These are phyloP conservation scores for Volucella inflata DNA, from an alignment of 2,888 invertebrate genomes.

Conservation along the genomic window DNA sequence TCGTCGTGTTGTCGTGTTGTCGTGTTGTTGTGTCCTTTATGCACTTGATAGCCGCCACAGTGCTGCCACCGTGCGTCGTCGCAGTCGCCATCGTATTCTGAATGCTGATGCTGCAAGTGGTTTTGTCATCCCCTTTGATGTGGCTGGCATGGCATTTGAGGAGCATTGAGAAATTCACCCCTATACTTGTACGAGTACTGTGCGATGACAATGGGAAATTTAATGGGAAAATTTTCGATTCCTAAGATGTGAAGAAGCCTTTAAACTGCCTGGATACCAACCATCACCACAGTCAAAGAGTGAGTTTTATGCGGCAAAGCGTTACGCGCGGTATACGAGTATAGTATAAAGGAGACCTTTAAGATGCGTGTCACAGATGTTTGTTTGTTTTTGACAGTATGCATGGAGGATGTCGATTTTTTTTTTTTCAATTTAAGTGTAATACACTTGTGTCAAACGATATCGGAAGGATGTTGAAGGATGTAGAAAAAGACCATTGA, in stretches of 20 bases:
- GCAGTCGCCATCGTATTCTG: background rate
- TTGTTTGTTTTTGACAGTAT: constrained; percentile 75
- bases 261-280: constrained; percentile 53
- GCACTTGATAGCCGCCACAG: constrained; percentile 75
- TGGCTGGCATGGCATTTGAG: constrained; percentile 33
- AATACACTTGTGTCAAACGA: constrained; percentile 51
- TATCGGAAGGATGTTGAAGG: constrained; percentile 62
- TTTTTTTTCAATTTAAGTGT: constrained; percentile 18
- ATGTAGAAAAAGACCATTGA: constrained; percentile 41
- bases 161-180: constrained; percentile 45
- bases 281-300: background rate
- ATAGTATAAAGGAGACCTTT: constrained; percentile 38
- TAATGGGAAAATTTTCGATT: constrained; percentile 72
- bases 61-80: constrained; percentile 8
- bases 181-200: constrained; percentile 17
- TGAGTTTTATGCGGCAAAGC: constrained; percentile 31
- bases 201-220: constrained; percentile 68
- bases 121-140: constrained; percentile 77
- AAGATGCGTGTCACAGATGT: constrained; percentile 71
- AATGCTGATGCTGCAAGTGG: constrained; percentile 76
- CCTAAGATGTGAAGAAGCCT: constrained; percentile 50
- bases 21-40: constrained; percentile 51
- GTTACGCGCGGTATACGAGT: constrained; percentile 19
- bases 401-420: constrained; percentile 30
- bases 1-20: no score